phyloP scores from a whole-genome alignment of 2,888 invertebrate species.

The Synanthedon andrenaeformis region DNA sequence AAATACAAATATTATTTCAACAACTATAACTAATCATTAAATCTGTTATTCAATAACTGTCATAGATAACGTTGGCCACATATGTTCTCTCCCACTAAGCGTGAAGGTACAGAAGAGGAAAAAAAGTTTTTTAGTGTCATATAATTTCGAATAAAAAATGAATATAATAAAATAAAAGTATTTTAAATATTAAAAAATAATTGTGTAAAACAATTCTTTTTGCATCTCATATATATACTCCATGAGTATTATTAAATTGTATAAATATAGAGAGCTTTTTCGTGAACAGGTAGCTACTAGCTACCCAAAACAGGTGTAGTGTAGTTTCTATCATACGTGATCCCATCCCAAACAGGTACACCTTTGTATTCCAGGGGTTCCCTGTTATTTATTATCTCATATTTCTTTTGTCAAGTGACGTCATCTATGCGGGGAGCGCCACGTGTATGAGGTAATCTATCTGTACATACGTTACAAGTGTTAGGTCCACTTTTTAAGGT shows the following conservation, averaged over 20 bases:
- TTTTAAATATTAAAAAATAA: no score
- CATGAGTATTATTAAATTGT: background rate
- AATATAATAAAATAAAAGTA: no score
- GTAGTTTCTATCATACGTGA: background rate
- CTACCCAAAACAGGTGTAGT: slow-evolving; percentile 5
- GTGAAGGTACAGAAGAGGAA: no score
- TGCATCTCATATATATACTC: no score
- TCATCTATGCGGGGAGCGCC: slow-evolving; percentile 30
- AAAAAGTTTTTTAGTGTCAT: no score
- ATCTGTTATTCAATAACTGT: no score
- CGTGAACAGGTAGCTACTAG: slow-evolving; percentile 5
- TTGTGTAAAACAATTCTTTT: no score
- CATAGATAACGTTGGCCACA: no score
- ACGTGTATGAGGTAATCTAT: slow-evolving; percentile 44
- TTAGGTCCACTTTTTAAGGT: slow-evolving; percentile 11
- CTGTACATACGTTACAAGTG: slow-evolving; percentile 21
- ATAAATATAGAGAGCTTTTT: background rate
- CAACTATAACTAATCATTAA: no score
- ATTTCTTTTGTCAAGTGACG: slow-evolving; percentile 31
- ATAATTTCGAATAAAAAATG: no score
- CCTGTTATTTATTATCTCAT: slow-evolving; percentile 25
- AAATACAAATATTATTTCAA: no score
- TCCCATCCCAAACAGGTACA: slow-evolving; percentile 23
- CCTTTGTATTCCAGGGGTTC: slow-evolving; percentile 31
- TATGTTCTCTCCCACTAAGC: no score